phyloP scores from a whole-genome alignment of 92 coral and sea anemone genomes.

The Epizoanthus rinbou region DNA sequence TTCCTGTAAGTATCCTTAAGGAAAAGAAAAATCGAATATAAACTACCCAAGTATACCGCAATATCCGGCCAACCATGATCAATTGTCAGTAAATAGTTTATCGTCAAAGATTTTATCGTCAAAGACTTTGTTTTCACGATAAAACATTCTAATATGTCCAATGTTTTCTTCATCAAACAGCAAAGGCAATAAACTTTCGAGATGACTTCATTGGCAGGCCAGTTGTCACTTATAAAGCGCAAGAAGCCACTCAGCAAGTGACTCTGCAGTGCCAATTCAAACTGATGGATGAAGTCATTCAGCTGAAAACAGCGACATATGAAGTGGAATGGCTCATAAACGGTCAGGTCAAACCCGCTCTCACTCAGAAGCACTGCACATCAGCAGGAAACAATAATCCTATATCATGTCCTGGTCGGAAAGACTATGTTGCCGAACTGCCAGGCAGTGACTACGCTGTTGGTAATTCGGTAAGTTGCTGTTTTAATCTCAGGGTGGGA shows the following conservation, averaged over 20 bases:
- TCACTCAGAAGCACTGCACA: constrained; percentile 8
- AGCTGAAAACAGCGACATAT: neutral
- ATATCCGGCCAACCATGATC: too few species aligned
- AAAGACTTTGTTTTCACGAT: too few species aligned
- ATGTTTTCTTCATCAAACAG: neutral
- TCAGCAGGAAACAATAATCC: neutral
- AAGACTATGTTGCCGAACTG: constrained; percentile 1
- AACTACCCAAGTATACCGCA: too few species aligned
- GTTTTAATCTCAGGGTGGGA: neutral
- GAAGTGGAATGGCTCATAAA: constrained; percentile 9
- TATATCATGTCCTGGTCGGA: neutral
- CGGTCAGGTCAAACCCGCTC: neutral
- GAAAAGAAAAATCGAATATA: too few species aligned
- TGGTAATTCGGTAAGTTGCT: neutral
- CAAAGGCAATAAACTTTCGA: neutral
- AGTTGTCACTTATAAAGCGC: neutral
- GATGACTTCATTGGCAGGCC: neutral
- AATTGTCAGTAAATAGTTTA: too few species aligned
- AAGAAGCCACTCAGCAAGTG: neutral
- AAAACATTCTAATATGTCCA: too few species aligned
- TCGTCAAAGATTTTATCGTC: too few species aligned
- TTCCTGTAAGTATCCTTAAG: too few species aligned
- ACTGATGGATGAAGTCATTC: neutral
- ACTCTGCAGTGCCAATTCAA: neutral
- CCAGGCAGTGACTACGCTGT: neutral